Conservation (phyloP, 2,113 vertebrate genomes). For the Chaetops frenatus region DNA sequence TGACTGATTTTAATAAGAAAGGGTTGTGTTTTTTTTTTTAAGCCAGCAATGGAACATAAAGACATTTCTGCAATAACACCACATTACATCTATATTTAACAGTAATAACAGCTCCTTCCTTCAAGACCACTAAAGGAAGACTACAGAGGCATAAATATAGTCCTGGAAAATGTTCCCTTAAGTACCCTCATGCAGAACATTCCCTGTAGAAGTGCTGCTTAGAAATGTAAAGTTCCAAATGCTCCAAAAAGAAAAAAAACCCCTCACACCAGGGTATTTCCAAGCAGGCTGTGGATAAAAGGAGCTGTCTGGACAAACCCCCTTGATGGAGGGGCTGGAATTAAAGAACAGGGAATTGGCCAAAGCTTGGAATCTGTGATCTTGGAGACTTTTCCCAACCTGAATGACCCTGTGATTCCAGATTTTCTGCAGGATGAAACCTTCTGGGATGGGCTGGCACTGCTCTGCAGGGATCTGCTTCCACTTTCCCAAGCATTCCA, state of each 20-base stretch:
- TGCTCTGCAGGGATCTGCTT: background rate
- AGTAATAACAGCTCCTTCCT: background rate
- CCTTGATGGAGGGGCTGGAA: background rate
- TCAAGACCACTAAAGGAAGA: background rate
- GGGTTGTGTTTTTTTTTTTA: background rate
- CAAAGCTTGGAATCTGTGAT: background rate
- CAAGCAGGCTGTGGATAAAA: background rate
- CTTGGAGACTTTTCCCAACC: background rate
- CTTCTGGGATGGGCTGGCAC: background rate
- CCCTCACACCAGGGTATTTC: background rate
- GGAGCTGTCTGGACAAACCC: background rate
- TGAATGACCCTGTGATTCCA: rapidly evolving
- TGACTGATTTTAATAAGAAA: background rate
- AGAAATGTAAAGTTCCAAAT: background rate
- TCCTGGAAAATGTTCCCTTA: background rate
- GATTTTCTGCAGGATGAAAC: background rate
- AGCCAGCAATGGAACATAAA: background rate
- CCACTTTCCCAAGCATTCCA: background rate
- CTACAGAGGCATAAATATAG: background rate
- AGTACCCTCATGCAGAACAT: background rate
- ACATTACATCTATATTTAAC: background rate
- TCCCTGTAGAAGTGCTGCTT: background rate
- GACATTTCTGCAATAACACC: background rate
- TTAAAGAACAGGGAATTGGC: background rate
- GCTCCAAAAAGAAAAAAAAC: background rate